These are phyloP conservation scores for Phrynocephalus forsythii DNA, from an alignment of 2,797 vertebrate genomes.

Conservation along the genomic window DNA sequence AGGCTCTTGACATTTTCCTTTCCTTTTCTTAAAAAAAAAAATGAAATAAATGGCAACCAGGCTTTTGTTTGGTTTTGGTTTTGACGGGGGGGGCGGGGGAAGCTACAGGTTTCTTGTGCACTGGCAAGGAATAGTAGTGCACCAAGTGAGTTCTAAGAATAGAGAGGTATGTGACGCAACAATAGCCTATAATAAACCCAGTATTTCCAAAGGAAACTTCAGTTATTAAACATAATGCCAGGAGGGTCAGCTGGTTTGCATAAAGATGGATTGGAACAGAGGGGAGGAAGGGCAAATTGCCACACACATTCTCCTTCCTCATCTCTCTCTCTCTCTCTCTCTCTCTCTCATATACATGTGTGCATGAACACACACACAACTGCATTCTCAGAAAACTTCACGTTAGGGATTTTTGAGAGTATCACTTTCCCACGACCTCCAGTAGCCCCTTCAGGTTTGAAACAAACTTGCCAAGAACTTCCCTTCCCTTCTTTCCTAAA, in stretches of 20 bases:
- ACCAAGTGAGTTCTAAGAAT: slow-evolving; percentile 60
- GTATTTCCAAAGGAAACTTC: slow-evolving; percentile 67
- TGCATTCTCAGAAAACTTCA: slow-evolving; percentile 40
- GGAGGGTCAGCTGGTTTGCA: slow-evolving; percentile 19
- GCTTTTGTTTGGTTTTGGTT: slow-evolving; percentile 25
- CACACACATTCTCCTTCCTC: slow-evolving; percentile 30
- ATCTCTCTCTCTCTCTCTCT: not conserved
- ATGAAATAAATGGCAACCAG: slow-evolving; percentile 57
- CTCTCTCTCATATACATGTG: not conserved
- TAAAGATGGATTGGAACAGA: slow-evolving; percentile 30
- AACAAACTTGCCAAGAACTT: slow-evolving; percentile 14
- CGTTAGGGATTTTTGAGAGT: slow-evolving; percentile 11
- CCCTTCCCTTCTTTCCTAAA: accelerated
- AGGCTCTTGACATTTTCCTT: slow-evolving; percentile 32
- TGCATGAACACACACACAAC: not conserved
- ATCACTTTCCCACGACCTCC: slow-evolving; percentile 38
- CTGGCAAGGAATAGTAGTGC: slow-evolving; percentile 56
- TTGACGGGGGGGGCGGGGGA: slow-evolving; percentile 21
- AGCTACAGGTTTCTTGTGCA: slow-evolving; percentile 50
- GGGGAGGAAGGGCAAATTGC: not conserved
- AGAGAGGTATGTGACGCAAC: slow-evolving; percentile 43
- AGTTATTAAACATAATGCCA: slow-evolving; percentile 57
- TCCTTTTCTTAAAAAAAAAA: not conserved
- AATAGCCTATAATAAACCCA: slow-evolving; percentile 58
- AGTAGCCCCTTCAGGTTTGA: not conserved